These are phyloP conservation scores for Hypomecis atomaria DNA, from an alignment of 2,888 invertebrate species.

Conservation along the genomic window DNA sequence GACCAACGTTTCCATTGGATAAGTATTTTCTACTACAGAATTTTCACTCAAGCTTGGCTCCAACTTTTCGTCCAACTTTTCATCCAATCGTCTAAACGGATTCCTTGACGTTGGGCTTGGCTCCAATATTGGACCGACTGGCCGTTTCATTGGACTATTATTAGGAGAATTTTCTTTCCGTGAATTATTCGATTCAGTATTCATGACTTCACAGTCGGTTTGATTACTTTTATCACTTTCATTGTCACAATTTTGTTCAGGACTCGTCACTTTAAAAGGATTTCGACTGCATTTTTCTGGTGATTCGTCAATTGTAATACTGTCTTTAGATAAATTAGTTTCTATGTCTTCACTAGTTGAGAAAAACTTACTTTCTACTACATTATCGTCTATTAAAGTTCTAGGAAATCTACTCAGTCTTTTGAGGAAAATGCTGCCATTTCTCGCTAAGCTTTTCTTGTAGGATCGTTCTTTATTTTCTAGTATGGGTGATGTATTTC, in stretches of 20 bases:
- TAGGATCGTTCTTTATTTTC: slow-evolving; percentile 73
- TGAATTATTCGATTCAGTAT: slow-evolving; percentile 52
- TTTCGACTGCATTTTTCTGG: slow-evolving; percentile 54
- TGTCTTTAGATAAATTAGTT: slow-evolving; percentile 45
- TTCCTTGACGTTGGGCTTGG: slow-evolving; percentile 56
- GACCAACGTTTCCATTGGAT: slow-evolving; percentile 64
- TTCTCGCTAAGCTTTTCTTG: slow-evolving; percentile 59
- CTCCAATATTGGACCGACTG: slow-evolving; percentile 64
- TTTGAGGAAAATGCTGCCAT: slow-evolving; percentile 67
- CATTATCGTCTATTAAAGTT: slow-evolving; percentile 70
- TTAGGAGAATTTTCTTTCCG: slow-evolving; percentile 68
- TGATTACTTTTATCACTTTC: not conserved
- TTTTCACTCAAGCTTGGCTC: slow-evolving; percentile 57
- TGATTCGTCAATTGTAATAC: slow-evolving; percentile 55
- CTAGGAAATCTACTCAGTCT: slow-evolving; percentile 81
- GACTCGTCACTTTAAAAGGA: slow-evolving; percentile 46
- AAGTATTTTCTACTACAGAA: slow-evolving; percentile 73
- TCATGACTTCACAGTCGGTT: not conserved
- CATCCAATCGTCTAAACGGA: slow-evolving; percentile 50
- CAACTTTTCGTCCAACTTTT: slow-evolving; percentile 43
- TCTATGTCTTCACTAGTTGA: slow-evolving; percentile 34
- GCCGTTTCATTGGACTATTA: slow-evolving; percentile 55
- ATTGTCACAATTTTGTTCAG: slow-evolving; percentile 21
- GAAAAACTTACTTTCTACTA: slow-evolving; percentile 87
- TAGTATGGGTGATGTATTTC: slow-evolving; percentile 74